Evolutionary conservation across 2,113 vertebrate species (phyloP).

Genomic region (Platycercus adscitus): DNA sequence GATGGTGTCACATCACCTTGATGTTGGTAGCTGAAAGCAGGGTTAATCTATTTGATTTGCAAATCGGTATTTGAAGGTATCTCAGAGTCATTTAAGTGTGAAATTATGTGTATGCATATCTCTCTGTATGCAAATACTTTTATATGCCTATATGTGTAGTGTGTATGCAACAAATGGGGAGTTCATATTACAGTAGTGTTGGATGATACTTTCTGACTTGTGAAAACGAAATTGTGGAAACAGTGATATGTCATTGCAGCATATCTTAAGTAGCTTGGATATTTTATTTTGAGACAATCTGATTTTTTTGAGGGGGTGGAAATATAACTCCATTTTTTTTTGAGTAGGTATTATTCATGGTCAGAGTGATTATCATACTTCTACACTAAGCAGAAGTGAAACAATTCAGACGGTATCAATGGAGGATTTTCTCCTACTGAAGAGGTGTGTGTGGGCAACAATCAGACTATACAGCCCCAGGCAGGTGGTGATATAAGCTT

Average conservation of each 20-base stretch:
- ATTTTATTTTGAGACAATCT: background rate
- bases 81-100: background rate
- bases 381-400: background rate
- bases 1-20: background rate
- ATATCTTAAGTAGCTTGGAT: background rate
- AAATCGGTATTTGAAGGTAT: background rate
- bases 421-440: constrained; percentile 14
- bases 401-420: background rate
- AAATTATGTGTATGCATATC: background rate
- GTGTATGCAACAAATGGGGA: background rate
- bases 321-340: background rate
- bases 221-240: background rate
- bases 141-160: background rate
- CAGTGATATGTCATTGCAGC: background rate
- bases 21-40: background rate
- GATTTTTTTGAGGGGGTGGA: background rate
- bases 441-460: background rate
- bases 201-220: background rate
- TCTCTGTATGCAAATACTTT: background rate
- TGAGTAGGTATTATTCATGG: background rate
- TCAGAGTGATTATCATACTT: accelerated
- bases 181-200: background rate
- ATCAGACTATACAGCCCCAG: constrained; percentile 43
- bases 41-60: background rate
- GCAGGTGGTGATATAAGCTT: constrained; percentile 47